These are phyloP conservation scores for Characodon lateralis DNA, from an alignment of 2,797 vertebrate species.

Conservation along the genomic window DNA sequence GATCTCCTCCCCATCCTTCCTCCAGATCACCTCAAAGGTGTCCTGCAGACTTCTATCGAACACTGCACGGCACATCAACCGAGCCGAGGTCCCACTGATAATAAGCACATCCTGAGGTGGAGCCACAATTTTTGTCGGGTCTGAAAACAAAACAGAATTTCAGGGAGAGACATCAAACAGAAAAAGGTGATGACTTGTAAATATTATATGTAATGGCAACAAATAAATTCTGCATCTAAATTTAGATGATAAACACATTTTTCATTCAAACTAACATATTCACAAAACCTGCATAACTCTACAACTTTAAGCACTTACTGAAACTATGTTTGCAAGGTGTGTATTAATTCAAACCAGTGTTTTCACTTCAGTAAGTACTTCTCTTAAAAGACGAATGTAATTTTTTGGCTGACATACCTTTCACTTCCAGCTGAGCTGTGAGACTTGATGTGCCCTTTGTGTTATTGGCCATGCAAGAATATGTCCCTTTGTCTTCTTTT, in stretches of 20 bases:
- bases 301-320: neutral
- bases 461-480: conserved; percentile 87
- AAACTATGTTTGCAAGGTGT: neutral
- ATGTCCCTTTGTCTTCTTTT: conserved; percentile 85
- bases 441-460: conserved; percentile 80
- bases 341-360: neutral
- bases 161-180: neutral
- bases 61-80: conserved; percentile 83
- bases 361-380: neutral
- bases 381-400: neutral
- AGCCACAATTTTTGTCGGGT: conserved; percentile 84
- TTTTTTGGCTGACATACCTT: conserved; percentile 79
- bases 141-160: conserved; percentile 67
- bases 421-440: conserved; percentile 86
- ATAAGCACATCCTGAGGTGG: conserved; percentile 82
- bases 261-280: neutral
- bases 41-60: conserved; percentile 83
- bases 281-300: neutral
- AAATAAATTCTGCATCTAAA: neutral
- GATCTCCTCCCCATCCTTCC: conserved; percentile 78
- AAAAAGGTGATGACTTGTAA: neutral
- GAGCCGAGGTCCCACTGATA: conserved; percentile 78
- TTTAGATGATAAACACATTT: too few relatives aligned
- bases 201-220: neutral
- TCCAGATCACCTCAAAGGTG: conserved; percentile 76